phyloP scores from a whole-genome alignment of 2,113 vertebrate genomes.

The Amphilophus citrinellus region DNA sequence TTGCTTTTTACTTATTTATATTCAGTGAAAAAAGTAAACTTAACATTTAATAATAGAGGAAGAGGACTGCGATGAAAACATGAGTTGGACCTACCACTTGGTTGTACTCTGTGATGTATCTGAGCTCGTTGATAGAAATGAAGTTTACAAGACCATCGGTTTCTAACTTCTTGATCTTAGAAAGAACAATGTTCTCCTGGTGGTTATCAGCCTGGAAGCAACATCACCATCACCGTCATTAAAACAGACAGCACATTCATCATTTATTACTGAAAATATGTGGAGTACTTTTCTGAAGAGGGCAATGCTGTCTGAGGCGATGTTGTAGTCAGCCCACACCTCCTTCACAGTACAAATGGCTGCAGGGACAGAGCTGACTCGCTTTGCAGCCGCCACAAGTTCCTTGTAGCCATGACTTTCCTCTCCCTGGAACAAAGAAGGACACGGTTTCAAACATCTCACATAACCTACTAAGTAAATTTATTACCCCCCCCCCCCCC shows the following conservation, averaged over 20 bases:
- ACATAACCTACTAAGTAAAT: neutral
- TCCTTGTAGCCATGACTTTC: constrained; percentile 76
- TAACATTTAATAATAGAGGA: neutral
- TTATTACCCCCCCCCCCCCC: no score
- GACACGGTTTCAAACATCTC: neutral
- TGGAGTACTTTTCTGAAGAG: constrained; percentile 89
- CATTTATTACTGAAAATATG: neutral
- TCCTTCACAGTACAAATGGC: constrained; percentile 83
- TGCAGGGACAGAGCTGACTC: constrained; percentile 80
- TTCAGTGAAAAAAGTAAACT: neutral
- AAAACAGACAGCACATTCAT: neutral
- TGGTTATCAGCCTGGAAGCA: constrained; percentile 86
- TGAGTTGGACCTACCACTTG: constrained; percentile 80
- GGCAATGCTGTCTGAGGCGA: constrained; percentile 79
- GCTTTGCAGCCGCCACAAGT: constrained; percentile 73
- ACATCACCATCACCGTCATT: neutral
- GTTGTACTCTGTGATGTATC: constrained; percentile 90
- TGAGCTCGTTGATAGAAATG: constrained; percentile 85
- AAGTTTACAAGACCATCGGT: constrained; percentile 83
- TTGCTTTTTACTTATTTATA: neutral
- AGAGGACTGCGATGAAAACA: neutral
- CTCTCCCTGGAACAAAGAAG: constrained; percentile 78
- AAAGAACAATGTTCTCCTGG: constrained; percentile 80
- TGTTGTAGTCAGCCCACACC: constrained; percentile 82
- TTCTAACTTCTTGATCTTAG: constrained; percentile 77